Evolutionary conservation across 2,113 vertebrate species (phyloP), one percentile per base, ranked within the genome.

Genomic region (Chionomys nivalis): DNA sequence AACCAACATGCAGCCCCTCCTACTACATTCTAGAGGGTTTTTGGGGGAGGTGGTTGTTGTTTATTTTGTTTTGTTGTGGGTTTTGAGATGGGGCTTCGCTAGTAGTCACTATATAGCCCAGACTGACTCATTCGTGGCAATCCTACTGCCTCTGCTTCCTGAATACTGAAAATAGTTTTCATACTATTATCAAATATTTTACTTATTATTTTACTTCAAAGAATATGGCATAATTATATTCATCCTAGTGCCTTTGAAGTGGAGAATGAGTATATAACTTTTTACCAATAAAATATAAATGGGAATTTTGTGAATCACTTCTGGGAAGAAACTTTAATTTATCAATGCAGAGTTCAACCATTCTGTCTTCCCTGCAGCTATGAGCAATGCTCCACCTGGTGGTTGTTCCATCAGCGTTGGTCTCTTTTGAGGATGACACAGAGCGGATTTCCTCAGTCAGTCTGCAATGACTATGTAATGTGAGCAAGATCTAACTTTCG

Each of bases 191-290:
- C 55, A 90, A 96, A 90, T 79, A 94, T 92, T 92, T 87, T 92
- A 36, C 31, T 87, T 94, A 63, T 82, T 49, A 26, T 44, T 86
- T 61, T 89, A 28, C 49, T 83, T 92, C 65, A 28, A 87, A 36
- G n/a, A 96, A 96, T 73, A 90, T 93, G 11, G 39, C 89, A 52
- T 88, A 92, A 87, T 92, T 95, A 55, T 95, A 55, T 8, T 83
- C 63, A 92, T 87, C 44, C 44, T 89, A 93, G 66, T 42, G 47
- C 77, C 33, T 61, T 77, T 90, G 31, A 88, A 92, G 36, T 68
- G 92, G 44, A 24, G 42, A 82, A 42, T 88, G 58, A 86, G n/a
- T 73, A 44, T 52, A 61, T 72, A 47, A 81, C 49, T 94, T 86
- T 70, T 91, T 93, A 72, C 36, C 78, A 79, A 87, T 95, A 87